Conservation (phyloP, 2,888 invertebrate species). For the Fragum whitleyi region DNA sequence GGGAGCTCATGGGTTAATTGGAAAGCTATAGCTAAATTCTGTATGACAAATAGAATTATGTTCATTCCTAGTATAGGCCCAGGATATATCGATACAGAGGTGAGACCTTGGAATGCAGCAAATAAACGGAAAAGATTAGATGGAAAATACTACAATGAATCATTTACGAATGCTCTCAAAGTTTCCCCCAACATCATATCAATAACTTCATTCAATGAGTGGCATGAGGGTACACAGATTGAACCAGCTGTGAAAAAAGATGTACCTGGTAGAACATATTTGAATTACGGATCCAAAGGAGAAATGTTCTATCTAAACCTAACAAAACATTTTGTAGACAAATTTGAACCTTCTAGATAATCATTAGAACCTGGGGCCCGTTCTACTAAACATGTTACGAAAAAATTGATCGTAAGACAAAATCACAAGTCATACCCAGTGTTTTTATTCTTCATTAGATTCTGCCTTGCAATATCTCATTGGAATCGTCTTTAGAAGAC, state of each 20-base stretch:
- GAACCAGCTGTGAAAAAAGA: conserved; percentile 88
- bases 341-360: conserved; percentile 42
- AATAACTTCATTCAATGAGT: conserved; percentile 91
- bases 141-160: conserved; percentile 89
- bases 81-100: conserved; percentile 89
- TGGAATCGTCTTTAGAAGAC: no score
- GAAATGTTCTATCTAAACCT: conserved; percentile 89
- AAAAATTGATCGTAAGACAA: no score
- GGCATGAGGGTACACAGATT: conserved; percentile 92
- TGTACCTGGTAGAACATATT: conserved; percentile 81
- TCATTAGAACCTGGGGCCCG: no score
- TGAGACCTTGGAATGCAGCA: conserved; percentile 88
- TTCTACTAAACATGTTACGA: no score
- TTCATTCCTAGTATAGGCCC: conserved; percentile 91
- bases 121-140: conserved; percentile 87
- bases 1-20: conserved; percentile 87
- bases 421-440: no score
- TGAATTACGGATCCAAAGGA: conserved; percentile 88
- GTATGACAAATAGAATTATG: conserved; percentile 69
- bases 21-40: conserved; percentile 72
- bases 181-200: conserved; percentile 88
- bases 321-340: conserved; percentile 84
- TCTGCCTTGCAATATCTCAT: no score
- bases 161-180: conserved; percentile 88
- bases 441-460: no score